phyloP scores from a whole-genome alignment of 2,113 vertebrate genomes.

The Cinclus mexicanus region DNA sequence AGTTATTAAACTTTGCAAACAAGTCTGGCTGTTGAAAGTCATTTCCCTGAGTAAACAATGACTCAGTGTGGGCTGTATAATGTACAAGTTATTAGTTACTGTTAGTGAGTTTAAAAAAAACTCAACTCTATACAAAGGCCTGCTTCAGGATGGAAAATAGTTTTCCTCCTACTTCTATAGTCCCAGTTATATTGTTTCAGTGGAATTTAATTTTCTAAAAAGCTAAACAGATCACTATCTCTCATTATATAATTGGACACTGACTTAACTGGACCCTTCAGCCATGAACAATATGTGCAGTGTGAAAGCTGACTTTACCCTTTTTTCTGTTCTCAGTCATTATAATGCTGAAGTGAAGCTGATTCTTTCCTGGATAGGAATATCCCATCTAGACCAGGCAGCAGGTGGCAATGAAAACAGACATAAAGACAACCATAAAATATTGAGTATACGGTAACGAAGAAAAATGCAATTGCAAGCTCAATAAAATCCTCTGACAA shows the following conservation, averaged over 20 bases:
- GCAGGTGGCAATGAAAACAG: background rate
- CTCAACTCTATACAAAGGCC: constrained; percentile 26
- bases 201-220: constrained; percentile 43
- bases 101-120: constrained; percentile 27
- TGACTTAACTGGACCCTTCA: background rate
- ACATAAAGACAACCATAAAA: background rate
- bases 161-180: constrained; percentile 33
- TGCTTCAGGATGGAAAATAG: constrained; percentile 46
- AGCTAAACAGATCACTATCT: constrained; percentile 40
- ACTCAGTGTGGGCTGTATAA: constrained; percentile 49
- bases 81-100: constrained; percentile 50
- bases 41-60: constrained; percentile 60
- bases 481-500: background rate
- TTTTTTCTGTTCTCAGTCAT: background rate
- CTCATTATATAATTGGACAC: background rate
- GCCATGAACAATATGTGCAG: background rate
- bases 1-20: constrained; percentile 38
- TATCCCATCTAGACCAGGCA: background rate
- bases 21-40: constrained; percentile 55
- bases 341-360: background rate
- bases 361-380: background rate
- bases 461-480: background rate
- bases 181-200: constrained; percentile 3
- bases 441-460: background rate
- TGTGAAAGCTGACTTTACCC: background rate